These are phyloP conservation scores for Heliconius eleuchia DNA, from an alignment of 1,140 invertebrate genomes.

Conservation along the genomic window DNA sequence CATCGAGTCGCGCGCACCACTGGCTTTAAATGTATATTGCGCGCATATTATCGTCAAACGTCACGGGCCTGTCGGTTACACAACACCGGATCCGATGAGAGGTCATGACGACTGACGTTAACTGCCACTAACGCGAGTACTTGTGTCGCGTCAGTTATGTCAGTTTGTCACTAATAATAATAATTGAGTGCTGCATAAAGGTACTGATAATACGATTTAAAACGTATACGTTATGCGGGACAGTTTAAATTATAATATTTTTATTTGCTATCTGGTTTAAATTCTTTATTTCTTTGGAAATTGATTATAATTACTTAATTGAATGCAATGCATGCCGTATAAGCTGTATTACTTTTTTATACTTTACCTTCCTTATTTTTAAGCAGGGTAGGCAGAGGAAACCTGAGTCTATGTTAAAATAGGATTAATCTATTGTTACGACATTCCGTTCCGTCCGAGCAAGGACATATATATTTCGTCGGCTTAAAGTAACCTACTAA, in stretches of 20 bases:
- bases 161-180: slow-evolving; percentile 20
- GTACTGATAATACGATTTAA: not conserved
- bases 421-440: too few species aligned
- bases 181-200: not conserved
- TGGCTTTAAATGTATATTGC: slow-evolving; percentile 61
- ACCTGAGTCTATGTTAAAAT: too few species aligned
- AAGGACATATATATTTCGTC: too few species aligned
- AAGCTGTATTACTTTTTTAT: too few species aligned
- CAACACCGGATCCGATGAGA: slow-evolving; percentile 37
- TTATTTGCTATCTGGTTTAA: too few species aligned
- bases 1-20: slow-evolving; percentile 47
- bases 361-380: too few species aligned
- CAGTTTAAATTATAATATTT: not conserved
- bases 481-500: too few species aligned
- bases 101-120: slow-evolving; percentile 35
- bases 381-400: too few species aligned
- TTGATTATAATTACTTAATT: too few species aligned
- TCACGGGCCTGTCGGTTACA: slow-evolving; percentile 46
- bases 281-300: too few species aligned
- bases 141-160: slow-evolving; percentile 23
- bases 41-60: slow-evolving; percentile 55
- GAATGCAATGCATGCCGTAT: too few species aligned
- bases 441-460: too few species aligned
- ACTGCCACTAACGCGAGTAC: slow-evolving; percentile 31
- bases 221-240: not conserved